These are phyloP conservation scores for Loripinus fragilis DNA, from an alignment of 2,888 invertebrate species.

Conservation along the genomic window DNA sequence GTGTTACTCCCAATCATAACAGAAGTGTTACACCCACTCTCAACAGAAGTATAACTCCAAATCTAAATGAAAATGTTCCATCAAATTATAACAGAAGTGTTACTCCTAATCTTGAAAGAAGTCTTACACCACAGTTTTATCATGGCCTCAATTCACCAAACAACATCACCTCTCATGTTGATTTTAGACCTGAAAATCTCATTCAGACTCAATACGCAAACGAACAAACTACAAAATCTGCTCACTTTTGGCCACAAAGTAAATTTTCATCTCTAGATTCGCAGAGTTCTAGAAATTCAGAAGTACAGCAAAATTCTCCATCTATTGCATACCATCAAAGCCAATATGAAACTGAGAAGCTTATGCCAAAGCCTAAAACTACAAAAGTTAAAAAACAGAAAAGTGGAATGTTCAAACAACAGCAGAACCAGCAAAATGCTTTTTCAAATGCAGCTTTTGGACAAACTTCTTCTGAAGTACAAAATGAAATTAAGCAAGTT, in stretches of 20 bases:
- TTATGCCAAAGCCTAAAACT: constrained; percentile 17
- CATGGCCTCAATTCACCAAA: constrained; percentile 21
- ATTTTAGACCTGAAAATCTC: constrained; percentile 32
- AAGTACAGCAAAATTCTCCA: neutral
- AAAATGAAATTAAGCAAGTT: neutral
- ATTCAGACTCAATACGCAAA: neutral
- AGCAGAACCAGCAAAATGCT: neutral
- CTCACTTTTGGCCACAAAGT: constrained; percentile 48
- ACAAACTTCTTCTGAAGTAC: neutral
- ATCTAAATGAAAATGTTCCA: neutral
- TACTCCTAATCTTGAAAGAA: neutral
- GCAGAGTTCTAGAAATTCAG: constrained; percentile 1
- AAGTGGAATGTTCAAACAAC: neutral
- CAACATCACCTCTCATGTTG: constrained; percentile 31
- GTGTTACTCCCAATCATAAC: neutral
- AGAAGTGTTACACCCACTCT: neutral
- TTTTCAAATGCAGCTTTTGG: neutral
- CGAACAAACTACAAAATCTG: neutral
- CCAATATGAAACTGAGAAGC: neutral
- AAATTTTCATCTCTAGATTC: constrained; percentile 33
- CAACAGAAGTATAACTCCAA: neutral
- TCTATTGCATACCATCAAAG: neutral
- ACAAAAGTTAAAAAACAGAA: constrained; percentile 7
- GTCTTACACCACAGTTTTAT: constrained; percentile 19
- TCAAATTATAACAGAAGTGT: neutral